phyloP scores from a whole-genome alignment of 2,888 invertebrate species.

The Acheta domesticus region DNA sequence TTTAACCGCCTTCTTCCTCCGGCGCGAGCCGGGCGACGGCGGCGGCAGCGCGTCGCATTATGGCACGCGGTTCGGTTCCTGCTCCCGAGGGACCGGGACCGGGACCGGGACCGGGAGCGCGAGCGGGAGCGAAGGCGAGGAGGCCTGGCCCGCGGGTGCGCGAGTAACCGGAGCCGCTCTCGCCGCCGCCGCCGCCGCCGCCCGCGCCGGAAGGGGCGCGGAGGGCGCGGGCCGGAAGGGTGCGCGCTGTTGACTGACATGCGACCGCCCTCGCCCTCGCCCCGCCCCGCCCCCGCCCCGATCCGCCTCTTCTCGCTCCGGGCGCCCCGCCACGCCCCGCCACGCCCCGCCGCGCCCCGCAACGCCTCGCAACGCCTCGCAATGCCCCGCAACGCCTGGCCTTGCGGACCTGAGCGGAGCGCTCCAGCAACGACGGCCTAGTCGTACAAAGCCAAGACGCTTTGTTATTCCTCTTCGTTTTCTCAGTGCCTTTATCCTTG shows the following conservation, averaged over 20 bases:
- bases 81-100: background rate
- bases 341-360: too few species aligned
- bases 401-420: too few species aligned
- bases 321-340: background rate
- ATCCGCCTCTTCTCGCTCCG: background rate
- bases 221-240: background rate
- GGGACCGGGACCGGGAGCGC: background rate
- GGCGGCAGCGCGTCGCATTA: background rate
- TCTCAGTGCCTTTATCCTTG: too few species aligned
- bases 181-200: background rate
- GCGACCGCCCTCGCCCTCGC: background rate
- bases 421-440: too few species aligned
- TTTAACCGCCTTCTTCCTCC: background rate
- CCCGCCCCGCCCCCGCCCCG: background rate
- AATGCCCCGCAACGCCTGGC: too few species aligned
- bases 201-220: background rate
- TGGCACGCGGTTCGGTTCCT: conserved; percentile 5
- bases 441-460: too few species aligned
- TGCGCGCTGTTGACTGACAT: conserved; percentile 18
- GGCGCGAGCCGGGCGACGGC: background rate
- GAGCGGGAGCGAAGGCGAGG: background rate
- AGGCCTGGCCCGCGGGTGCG: background rate
- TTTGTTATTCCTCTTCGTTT: too few species aligned
- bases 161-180: background rate
- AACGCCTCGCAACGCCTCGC: too few species aligned